Evolutionary conservation across 1,140 invertebrate genomes (phyloP).

Genomic region (Druon quercuslanigerum): DNA sequence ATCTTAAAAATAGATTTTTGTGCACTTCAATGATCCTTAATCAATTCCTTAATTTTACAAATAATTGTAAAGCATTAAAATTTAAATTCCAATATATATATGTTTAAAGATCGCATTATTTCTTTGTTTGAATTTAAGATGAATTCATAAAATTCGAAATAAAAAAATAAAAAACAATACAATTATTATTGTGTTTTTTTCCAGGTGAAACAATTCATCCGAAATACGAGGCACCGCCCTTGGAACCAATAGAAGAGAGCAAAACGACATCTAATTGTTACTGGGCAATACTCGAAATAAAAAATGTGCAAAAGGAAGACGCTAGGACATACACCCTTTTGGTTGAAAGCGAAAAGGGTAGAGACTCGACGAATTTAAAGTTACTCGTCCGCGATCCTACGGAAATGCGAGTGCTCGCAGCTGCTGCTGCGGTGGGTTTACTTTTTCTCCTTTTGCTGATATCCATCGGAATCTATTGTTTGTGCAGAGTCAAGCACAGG

Average conservation of each 20-base stretch:
- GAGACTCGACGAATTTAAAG: constrained; percentile 68
- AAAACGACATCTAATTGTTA: constrained; percentile 70
- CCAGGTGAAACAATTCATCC: constrained; percentile 68
- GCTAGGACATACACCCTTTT: constrained; percentile 68
- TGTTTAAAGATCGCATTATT: too few species aligned
- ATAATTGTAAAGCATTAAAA: too few species aligned
- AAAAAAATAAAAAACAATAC: background rate
- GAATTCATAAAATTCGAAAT: background rate
- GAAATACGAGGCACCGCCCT: constrained; percentile 69
- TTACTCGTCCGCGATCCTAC: constrained; percentile 68
- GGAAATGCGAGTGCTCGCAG: constrained; percentile 68
- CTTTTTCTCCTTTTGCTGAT: constrained; percentile 66
- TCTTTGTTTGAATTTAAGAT: background rate
- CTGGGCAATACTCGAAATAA: constrained; percentile 72
- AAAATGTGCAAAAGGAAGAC: constrained; percentile 69
- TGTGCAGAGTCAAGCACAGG: constrained; percentile 61
- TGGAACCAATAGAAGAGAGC: constrained; percentile 69
- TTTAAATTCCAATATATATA: too few species aligned
- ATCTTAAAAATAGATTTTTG: too few species aligned
- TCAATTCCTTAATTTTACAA: too few species aligned
- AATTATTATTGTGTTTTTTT: constrained; percentile 16
- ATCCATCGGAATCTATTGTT: constrained; percentile 59
- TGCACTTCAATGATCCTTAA: too few species aligned
- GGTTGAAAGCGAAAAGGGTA: constrained; percentile 70
- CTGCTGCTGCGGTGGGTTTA: constrained; percentile 64